Evolutionary conservation across 2,888 invertebrate genomes (phyloP).

Genomic region (Ochropacha duplaris): DNA sequence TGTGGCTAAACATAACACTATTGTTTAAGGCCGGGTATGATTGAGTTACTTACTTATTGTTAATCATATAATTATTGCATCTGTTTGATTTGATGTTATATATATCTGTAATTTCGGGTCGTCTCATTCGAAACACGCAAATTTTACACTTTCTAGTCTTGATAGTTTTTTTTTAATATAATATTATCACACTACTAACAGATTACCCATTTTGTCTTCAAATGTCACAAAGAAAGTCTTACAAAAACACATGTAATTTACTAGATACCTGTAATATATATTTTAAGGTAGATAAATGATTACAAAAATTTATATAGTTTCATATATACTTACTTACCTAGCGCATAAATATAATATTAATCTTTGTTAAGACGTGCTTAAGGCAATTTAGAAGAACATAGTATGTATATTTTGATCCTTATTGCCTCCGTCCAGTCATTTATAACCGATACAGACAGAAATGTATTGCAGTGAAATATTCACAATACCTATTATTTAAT

Average conservation of each 20-base stretch:
- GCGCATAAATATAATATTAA: slow-evolving; percentile 16
- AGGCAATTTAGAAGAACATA: slow-evolving; percentile 18
- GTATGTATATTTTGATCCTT: slow-evolving; percentile 45
- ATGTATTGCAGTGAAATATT: slow-evolving; percentile 1
- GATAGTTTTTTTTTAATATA: slow-evolving; percentile 49
- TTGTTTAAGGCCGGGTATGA: too few relatives aligned
- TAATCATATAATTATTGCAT: too few relatives aligned
- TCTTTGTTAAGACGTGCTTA: slow-evolving; percentile 21
- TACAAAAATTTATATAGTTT: neutral
- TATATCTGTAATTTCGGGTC: slow-evolving; percentile 40
- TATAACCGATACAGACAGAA: slow-evolving; percentile 6
- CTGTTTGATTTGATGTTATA: too few relatives aligned
- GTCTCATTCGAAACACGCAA: slow-evolving; percentile 56
- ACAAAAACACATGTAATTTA: slow-evolving; percentile 23
- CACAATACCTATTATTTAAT: slow-evolving; percentile 18
- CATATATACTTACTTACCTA: slow-evolving; percentile 8
- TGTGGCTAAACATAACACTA: too few relatives aligned
- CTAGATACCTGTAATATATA: slow-evolving; percentile 25
- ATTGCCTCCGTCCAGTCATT: slow-evolving; percentile 65
- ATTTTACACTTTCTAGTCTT: slow-evolving; percentile 79
- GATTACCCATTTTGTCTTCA: slow-evolving; percentile 14
- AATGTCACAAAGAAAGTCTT: slow-evolving; percentile 16
- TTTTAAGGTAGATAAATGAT: slow-evolving; percentile 22
- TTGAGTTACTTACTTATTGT: too few relatives aligned
- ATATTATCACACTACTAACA: slow-evolving; percentile 39